phyloP scores from a whole-genome alignment of 1,140 invertebrate species.

The Hypsibius dujardini region DNA sequence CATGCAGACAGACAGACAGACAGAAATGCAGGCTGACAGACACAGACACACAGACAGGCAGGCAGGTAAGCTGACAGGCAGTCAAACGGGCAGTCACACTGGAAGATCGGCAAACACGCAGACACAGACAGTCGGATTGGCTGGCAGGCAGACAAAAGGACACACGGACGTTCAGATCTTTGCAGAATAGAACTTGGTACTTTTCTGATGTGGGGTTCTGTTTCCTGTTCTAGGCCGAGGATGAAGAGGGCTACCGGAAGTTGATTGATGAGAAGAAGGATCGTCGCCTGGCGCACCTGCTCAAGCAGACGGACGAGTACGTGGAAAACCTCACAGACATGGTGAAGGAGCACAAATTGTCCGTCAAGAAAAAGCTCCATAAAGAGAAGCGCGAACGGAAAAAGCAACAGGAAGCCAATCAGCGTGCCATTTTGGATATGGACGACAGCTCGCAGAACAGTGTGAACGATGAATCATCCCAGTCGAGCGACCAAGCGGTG shows the following conservation, averaged over 20 bases:
- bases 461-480: conserved; percentile 37
- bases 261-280: conserved; percentile 99
- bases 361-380: conserved; percentile 62
- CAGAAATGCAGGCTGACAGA: too few relatives aligned
- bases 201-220: not conserved
- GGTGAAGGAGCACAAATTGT: conserved; percentile 80
- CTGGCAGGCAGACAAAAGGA: too few relatives aligned
- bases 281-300: conserved; percentile 83
- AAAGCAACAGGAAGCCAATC: conserved; percentile 43
- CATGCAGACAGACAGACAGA: too few relatives aligned
- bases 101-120: too few relatives aligned
- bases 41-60: too few relatives aligned
- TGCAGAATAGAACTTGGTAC: too few relatives aligned
- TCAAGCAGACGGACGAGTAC: conserved; percentile 96
- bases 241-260: conserved; percentile 54
- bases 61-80: too few relatives aligned
- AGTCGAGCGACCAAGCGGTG: conserved; percentile 55
- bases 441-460: conserved; percentile 9
- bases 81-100: too few relatives aligned
- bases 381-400: conserved; percentile 52
- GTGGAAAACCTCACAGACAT: conserved; percentile 87
- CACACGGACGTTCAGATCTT: too few relatives aligned
- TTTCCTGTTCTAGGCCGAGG: conserved; percentile 32
- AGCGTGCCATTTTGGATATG: not conserved
- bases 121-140: too few relatives aligned